phyloP scores from a whole-genome alignment of 2,113 vertebrate species.

The Melanocharis versteri region DNA sequence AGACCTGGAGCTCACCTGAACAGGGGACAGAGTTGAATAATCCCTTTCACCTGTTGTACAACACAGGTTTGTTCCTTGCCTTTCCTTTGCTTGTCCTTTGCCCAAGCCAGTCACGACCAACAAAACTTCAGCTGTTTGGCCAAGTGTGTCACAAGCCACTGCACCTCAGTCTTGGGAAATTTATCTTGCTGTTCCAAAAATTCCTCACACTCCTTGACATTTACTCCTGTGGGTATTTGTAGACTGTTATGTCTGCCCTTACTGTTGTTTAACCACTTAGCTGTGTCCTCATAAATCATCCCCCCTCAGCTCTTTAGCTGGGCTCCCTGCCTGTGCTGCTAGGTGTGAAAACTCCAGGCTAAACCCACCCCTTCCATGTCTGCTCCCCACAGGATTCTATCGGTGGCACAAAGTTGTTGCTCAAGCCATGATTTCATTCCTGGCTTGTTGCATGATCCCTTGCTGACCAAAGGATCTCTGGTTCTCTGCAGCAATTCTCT shows the following conservation, averaged over 20 bases:
- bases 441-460: neutral
- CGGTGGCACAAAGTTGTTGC: neutral
- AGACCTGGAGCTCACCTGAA: neutral
- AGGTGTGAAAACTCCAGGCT: neutral
- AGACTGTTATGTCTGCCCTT: slow-evolving; percentile 42
- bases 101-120: neutral
- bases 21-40: neutral
- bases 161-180: neutral
- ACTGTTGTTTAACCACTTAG: slow-evolving; percentile 35
- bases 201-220: neutral
- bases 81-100: neutral
- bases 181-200: neutral
- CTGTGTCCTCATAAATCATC: slow-evolving; percentile 31
- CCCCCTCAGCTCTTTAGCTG: neutral
- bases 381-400: neutral
- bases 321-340: neutral
- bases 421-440: neutral
- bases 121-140: neutral
- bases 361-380: neutral
- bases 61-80: neutral
- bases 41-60: neutral
- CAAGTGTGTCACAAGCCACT: neutral
- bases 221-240: slow-evolving; percentile 20
- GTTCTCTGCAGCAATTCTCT: neutral
- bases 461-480: neutral